phyloP scores from a whole-genome alignment of 2,888 invertebrate genomes.

The Drosophila falleni region DNA sequence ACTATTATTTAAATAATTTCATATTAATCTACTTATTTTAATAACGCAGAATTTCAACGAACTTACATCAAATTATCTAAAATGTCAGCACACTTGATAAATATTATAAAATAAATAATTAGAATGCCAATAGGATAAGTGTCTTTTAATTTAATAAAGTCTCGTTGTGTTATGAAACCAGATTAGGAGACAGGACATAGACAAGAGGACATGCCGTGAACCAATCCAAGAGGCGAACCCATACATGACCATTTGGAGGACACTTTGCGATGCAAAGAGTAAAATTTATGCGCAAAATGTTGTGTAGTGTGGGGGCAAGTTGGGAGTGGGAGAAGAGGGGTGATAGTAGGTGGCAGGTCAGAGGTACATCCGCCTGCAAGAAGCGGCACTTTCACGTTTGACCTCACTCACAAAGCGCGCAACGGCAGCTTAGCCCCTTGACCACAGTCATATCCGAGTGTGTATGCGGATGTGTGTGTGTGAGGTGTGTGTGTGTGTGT shows the following conservation, averaged over 20 bases:
- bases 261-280: conserved; percentile 68
- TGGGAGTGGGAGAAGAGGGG: background rate
- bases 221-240: background rate
- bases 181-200: conserved; percentile 40
- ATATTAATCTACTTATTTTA: too few relatives aligned
- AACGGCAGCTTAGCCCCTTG: conserved; percentile 74
- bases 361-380: conserved; percentile 64
- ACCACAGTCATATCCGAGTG: conserved; percentile 46
- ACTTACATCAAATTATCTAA: conserved; percentile 8
- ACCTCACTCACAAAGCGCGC: conserved; percentile 66
- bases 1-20: background rate
- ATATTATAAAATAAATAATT: conserved; percentile 31
- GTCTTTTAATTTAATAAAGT: background rate
- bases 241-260: conserved; percentile 48
- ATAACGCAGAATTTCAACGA: background rate
- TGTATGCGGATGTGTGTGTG: conserved; percentile 15
- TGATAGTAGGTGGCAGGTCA: conserved; percentile 34
- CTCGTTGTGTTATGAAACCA: conserved; percentile 15
- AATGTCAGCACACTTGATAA: background rate
- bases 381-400: conserved; percentile 77
- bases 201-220: conserved; percentile 8
- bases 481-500: conserved; percentile 23
- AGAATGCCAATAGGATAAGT: conserved; percentile 21
- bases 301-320: background rate
- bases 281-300: conserved; percentile 65